Percentiles rank a stretch among this genome's conserved stretches.
Conservation (phyloP, 30 jellyfish, hydroid and myxozoan species). For the Nemopilema nomurai region DNA sequence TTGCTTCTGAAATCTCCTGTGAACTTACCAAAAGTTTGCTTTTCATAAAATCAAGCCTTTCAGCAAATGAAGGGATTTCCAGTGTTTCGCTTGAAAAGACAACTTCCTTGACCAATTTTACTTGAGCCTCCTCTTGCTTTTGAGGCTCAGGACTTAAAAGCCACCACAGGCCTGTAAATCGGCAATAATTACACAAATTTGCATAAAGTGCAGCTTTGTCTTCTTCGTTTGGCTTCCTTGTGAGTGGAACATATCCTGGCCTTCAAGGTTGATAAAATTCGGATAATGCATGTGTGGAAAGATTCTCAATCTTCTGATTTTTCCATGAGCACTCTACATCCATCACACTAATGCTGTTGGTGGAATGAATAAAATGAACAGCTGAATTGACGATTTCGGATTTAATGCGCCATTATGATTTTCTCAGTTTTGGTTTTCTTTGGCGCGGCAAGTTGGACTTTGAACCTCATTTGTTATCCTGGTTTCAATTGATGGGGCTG, state of each 20-base stretch:
- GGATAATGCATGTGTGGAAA: constrained; percentile 19
- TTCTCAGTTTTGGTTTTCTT: too few species aligned
- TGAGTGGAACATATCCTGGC: constrained; percentile 23
- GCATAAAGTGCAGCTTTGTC: not conserved
- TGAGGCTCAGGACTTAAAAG: constrained; percentile 27
- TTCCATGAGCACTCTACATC: constrained; percentile 33
- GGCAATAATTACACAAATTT: not conserved
- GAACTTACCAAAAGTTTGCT: not conserved
- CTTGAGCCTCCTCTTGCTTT: not conserved
- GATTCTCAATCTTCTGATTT: constrained; percentile 7
- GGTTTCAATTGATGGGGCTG: too few species aligned
- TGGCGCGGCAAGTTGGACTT: too few species aligned
- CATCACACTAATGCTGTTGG: constrained; percentile 7
- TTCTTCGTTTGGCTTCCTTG: constrained; percentile 9
- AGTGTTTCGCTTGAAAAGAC: not conserved
- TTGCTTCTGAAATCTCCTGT: not conserved
- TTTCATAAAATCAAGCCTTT: not conserved
- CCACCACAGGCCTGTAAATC: constrained; percentile 30
- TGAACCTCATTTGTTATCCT: too few species aligned
- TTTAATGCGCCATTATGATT: too few species aligned
- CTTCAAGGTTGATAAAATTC: constrained; percentile 10
- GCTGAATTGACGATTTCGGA: constrained; percentile 20
- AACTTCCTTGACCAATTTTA: not conserved
- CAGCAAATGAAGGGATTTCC: not conserved
- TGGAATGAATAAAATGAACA: constrained; percentile 22